Evolutionary conservation across 1,140 invertebrate species (phyloP), one percentile per base, ranked within the genome.

Genomic region (Stegodyphus dumicola): DNA sequence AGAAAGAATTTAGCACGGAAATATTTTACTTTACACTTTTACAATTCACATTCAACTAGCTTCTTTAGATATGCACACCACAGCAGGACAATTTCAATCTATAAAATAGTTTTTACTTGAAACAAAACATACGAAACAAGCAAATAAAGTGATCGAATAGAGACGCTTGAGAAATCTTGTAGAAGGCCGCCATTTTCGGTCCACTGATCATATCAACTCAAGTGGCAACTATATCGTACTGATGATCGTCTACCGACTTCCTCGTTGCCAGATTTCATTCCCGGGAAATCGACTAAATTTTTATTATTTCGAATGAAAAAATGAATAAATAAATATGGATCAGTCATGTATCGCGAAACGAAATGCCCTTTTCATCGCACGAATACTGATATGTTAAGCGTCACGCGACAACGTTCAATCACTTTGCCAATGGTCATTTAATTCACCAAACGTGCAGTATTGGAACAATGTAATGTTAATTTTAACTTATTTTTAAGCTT

Each of bases 121-220:
- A 33, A 33, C 33, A 33, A 33, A 33, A 33, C 33, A 33, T 1
- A 33, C 33, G 33, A 33, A 33, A 33, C 33, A 33, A 33, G 33
- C 33, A 33, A 33, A 33, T 33, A 33, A 33, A 1, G 33, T 33
- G 33, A 33, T 33, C 33, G 33, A 33, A 33, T 33, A 33, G 33
- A 33, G 33, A 33, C 33, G 33, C 33, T 33, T 33, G 33, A 33
- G 33, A 3, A 33, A 33, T 33, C 3, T 33, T 33, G 33, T 33
- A 33, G 48, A 51, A 69, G 64, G 53, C 78, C n/a, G 48, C 86
- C 10, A 69, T 87, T 66, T 87, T 78, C 86, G 80, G 86, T 85
- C 51, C 79, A 65, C 33, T 84, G 60, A 64, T 83, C 13, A 17
- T 67, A 78, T 78, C 86, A 66, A 65, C 86, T 73, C 80, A 87